A percentile compares a stretch with the other conserved stretches of the same genome.
phyloP scores from a whole-genome alignment of 1,140 invertebrate genomes.

The Eciton burchellii region DNA sequence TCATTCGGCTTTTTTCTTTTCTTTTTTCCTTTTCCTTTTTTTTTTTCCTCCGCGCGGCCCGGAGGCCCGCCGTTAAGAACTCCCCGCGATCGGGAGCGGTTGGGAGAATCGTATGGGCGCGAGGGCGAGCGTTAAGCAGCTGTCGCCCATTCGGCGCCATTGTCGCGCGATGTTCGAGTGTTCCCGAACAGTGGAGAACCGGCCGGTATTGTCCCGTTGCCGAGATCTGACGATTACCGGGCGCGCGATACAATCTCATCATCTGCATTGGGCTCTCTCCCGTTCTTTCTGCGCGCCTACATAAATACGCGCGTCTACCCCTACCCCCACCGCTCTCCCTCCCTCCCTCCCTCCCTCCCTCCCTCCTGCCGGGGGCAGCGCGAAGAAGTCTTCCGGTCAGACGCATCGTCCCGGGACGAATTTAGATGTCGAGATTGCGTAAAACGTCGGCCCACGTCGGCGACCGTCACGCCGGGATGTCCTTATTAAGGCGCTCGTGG shows the following conservation, averaged over 20 bases:
- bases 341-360: not conserved
- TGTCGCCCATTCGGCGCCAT: conserved; percentile 83
- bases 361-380: not conserved
- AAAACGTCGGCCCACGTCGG: conserved; percentile 22
- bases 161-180: conserved; percentile 84
- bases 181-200: conserved; percentile 83
- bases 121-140: conserved; percentile 80
- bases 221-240: conserved; percentile 83
- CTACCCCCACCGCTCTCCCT: conserved; percentile 10
- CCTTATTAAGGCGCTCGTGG: conserved; percentile 69
- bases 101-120: conserved; percentile 36
- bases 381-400: conserved; percentile 54
- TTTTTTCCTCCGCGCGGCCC: conserved; percentile 62
- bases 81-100: conserved; percentile 40
- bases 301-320: conserved; percentile 35
- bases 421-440: conserved; percentile 70
- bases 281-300: conserved; percentile 27
- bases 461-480: conserved; percentile 55
- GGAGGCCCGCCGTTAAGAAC: conserved; percentile 64
- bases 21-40: conserved; percentile 26
- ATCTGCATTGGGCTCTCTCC: conserved; percentile 81
- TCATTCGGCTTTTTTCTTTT: not conserved
- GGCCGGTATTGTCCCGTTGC: conserved; percentile 83
- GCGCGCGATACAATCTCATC: conserved; percentile 84
- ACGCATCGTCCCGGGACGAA: conserved; percentile 64